Base-by-base conservation (phyloP, 2,888 invertebrate species). In the Drosophila quinaria region DNA sequence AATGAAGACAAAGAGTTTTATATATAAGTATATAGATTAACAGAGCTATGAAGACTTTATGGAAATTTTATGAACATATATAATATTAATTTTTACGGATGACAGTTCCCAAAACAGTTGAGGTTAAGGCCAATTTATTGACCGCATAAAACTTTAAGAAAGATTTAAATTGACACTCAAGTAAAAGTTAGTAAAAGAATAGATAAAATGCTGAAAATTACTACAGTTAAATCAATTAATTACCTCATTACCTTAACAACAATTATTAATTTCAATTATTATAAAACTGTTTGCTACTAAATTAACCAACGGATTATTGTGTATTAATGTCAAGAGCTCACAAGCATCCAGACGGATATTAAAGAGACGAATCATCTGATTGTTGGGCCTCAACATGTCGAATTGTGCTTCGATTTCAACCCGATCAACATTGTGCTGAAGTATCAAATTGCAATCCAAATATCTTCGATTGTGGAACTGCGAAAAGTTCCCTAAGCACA, bases 301-400 rank as follows among this genome's bases (percentile, higher is more conserved):
- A 19, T 39, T 46, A 1, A 79, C 47, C 1, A 80, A 8, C 0
- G 56, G 69, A 74, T 72, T 78, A 5, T 59, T 55, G 10, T 80
- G 74, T 0, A 15, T 11, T 3, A 54, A 50, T 17, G 35, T 54
- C 2, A 71, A 31, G 9, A 78, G 58, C 1, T 46, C 15, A 31
- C 78, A 80, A 0, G 44, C 62, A n/a, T 80, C 74, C 11, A 81
- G 6, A 1, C 35, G 81, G 1, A 63, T n/a, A 22, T 78, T 35
- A 17, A 63, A 78, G 0, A 80, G 8, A 0, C 68, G 74, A 3
- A 69, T 3, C 17, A 8, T 37, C 8, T 44, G 51, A 8, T 63
- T 49, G 5, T 69, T 33, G 6, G 47, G 10, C n/a, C 25, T 44
- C 1, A 41, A 3, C 9, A 74, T 6, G 8, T 74, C 63, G 11